phyloP scores from a whole-genome alignment of 2,113 vertebrate genomes.

The Psettodes erumei region DNA sequence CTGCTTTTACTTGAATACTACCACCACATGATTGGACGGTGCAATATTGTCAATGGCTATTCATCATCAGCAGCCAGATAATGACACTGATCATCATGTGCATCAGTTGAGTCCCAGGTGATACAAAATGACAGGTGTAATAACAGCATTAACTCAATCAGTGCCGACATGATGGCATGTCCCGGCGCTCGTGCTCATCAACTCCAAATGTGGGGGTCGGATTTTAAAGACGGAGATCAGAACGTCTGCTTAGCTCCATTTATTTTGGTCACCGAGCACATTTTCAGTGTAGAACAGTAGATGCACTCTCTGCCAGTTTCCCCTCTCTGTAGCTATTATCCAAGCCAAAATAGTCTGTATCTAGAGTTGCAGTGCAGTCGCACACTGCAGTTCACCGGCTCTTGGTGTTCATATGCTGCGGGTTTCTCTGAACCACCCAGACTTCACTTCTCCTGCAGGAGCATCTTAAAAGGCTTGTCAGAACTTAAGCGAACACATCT shows the following conservation, averaged over 20 bases:
- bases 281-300: slow-evolving; percentile 12
- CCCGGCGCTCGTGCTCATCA: slow-evolving; percentile 20
- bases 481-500: slow-evolving; percentile 66
- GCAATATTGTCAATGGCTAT: slow-evolving; percentile 20
- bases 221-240: slow-evolving; percentile 25
- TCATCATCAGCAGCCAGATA: slow-evolving; percentile 35
- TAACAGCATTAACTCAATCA: slow-evolving; percentile 60
- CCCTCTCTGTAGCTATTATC: slow-evolving; percentile 39
- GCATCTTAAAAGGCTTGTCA: slow-evolving; percentile 71
- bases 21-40: not conserved
- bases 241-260: slow-evolving; percentile 25
- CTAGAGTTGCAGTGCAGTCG: slow-evolving; percentile 31
- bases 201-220: slow-evolving; percentile 17
- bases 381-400: slow-evolving; percentile 55
- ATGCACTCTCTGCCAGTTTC: slow-evolving; percentile 32
- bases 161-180: slow-evolving; percentile 24
- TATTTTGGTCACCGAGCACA: slow-evolving; percentile 37
- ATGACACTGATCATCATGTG: slow-evolving; percentile 22
- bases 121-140: slow-evolving; percentile 65
- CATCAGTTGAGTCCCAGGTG: slow-evolving; percentile 43
- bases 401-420: slow-evolving; percentile 64
- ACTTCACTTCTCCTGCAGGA: slow-evolving; percentile 65
- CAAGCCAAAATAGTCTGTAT: slow-evolving; percentile 28
- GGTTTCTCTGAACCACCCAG: slow-evolving; percentile 63
- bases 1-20: not conserved